Conservation (phyloP, 2,888 invertebrate genomes). For the Tortricodes alternella region DNA sequence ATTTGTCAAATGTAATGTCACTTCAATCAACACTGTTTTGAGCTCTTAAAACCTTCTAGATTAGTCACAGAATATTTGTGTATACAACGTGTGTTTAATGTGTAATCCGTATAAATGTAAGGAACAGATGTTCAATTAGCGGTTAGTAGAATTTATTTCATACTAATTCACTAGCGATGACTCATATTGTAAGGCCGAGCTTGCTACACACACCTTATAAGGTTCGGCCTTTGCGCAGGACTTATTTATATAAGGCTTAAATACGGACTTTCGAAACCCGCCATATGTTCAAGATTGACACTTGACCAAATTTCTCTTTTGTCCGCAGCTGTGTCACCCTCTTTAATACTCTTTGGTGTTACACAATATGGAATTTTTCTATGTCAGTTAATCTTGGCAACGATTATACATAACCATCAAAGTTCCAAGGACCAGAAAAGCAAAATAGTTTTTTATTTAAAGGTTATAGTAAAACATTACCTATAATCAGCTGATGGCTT, state of each 20-base stretch:
- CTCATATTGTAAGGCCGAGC: constrained; percentile 67
- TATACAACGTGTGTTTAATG: constrained; percentile 31
- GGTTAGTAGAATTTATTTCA: constrained; percentile 63
- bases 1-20: constrained; percentile 4
- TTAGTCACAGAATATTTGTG: constrained; percentile 39
- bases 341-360: no score
- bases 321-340: constrained; percentile 5
- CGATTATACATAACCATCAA: no score
- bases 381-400: no score
- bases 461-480: no score
- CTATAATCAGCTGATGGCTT: no score
- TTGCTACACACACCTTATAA: constrained; percentile 72
- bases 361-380: no score
- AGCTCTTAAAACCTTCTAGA: constrained; percentile 3
- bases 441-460: no score
- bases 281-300: constrained; percentile 79
- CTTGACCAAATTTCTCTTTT: constrained; percentile 70
- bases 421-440: no score
- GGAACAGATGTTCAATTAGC: constrained; percentile 73
- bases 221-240: constrained; percentile 75
- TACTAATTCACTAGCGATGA: constrained; percentile 70
- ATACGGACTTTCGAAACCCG: constrained; percentile 75
- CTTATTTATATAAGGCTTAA: constrained; percentile 76
- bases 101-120: constrained; percentile 41
- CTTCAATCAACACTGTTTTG: background rate